Conservation (phyloP, 2,888 invertebrate genomes). For the Serrognathus titanus region DNA sequence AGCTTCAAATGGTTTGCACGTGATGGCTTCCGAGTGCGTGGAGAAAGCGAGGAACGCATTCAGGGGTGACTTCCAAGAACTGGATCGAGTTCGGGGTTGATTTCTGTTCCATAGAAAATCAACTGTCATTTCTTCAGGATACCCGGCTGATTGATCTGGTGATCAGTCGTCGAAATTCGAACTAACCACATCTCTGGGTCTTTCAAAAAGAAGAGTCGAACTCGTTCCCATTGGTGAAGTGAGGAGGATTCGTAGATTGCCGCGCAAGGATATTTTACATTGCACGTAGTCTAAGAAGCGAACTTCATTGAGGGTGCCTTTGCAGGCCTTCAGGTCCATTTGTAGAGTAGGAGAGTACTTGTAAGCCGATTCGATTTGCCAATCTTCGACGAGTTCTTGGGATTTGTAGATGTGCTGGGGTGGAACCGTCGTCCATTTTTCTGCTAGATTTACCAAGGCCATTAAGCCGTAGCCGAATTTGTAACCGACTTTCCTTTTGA, state of each 20-base stretch:
- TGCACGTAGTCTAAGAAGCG: slow-evolving; percentile 96
- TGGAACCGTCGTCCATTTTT: slow-evolving; percentile 92
- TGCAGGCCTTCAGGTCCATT: slow-evolving; percentile 90
- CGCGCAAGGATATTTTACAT: slow-evolving; percentile 84
- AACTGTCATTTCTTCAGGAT: slow-evolving; percentile 93
- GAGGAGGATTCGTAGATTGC: slow-evolving; percentile 78
- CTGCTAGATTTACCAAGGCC: slow-evolving; percentile 90
- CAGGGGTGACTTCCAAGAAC: slow-evolving; percentile 46
- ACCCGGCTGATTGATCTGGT: slow-evolving; percentile 78
- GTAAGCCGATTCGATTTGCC: slow-evolving; percentile 70
- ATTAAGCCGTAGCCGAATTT: slow-evolving; percentile 98
- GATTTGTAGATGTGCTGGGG: slow-evolving; percentile 95
- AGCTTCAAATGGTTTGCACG: slow-evolving; percentile 49
- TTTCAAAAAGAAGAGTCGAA: slow-evolving; percentile 88
- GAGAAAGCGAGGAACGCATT: slow-evolving; percentile 53
- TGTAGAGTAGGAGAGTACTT: slow-evolving; percentile 72
- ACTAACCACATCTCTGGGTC: slow-evolving; percentile 87
- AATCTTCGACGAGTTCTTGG: slow-evolving; percentile 81
- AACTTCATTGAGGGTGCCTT: slow-evolving; percentile 82
- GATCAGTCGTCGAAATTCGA: slow-evolving; percentile 94
- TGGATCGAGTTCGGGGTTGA: slow-evolving; percentile 65
- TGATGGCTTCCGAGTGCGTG: slow-evolving; percentile 61
- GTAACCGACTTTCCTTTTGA: slow-evolving; percentile 90
- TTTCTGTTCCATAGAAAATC: slow-evolving; percentile 91
- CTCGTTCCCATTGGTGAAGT: slow-evolving; percentile 92